Base-by-base conservation (phyloP, 2,797 vertebrate species). In the Okamejei kenojei region DNA sequence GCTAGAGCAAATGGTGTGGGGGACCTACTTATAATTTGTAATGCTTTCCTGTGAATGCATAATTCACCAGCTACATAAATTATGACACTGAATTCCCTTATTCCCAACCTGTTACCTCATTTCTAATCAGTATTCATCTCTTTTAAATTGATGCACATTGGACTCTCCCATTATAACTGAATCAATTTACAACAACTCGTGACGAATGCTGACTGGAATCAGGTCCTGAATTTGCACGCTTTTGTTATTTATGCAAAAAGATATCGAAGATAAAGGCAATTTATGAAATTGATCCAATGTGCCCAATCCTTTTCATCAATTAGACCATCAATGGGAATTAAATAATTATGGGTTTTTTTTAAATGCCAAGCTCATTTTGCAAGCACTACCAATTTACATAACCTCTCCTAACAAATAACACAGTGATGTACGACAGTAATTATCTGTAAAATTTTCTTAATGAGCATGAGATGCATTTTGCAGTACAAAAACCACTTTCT, bases 81-180 rank as follows among this genome's bases (percentile, higher is more conserved):
- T 61, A 88, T 68, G n/a, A 7, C 61, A 65, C 17, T 7, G 32
- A 8, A 68, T 82, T 23, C 54, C 45, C 81, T 82, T 58, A 29
- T 65, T 68, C 61, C 63, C 2, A 88, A 3, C 8, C n/a, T 21
- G 84, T 4, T 65, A 17, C n/a, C 8, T 1, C 21, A 45, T 35
- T 88, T 88, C 63, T 68, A 88, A 68, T 88, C 84, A 88, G 84
- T 17, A 65, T 88, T 68, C 61, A 35, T 88, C n/a, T 88, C 84
- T 38, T 17, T 32, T 86, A 68, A 88, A 88, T 68, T 88, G n/a
- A 35, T 32, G 19, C 65, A 35, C 32, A 88, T 88, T 88, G n/a
- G n/a, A 32, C 65, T 68, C 29, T 88, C 84, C n/a, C 84, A 88
- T 35, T 65, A 68, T 65, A 68, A 88, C 17, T 68, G n/a, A 68